Percentiles rank a stretch among this genome's conserved stretches.
phyloP scores from a whole-genome alignment of 2,797 vertebrate genomes.

The Silurus lanzhouensis region DNA sequence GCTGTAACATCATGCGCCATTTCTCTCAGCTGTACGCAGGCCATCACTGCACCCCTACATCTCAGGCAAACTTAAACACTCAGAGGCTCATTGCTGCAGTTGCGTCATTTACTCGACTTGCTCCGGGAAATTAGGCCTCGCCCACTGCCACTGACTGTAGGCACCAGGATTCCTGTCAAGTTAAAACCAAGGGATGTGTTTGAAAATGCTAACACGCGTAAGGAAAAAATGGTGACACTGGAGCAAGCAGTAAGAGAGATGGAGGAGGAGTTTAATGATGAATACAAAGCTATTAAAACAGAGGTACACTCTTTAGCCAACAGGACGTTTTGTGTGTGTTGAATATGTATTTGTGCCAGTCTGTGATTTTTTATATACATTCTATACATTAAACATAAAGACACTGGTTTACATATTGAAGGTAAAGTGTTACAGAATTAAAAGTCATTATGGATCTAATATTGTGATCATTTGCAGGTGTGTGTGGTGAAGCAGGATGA shows the following conservation, averaged over 20 bases:
- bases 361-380: too few species aligned
- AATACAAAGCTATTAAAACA: slow-evolving; percentile 68
- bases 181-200: slow-evolving; percentile 41
- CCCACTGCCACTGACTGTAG: slow-evolving; percentile 57
- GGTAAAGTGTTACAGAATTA: background rate
- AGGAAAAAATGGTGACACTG: slow-evolving; percentile 50
- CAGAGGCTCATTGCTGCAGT: slow-evolving; percentile 52
- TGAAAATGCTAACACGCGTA: background rate
- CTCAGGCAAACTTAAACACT: slow-evolving; percentile 44
- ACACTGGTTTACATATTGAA: background rate
- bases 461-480: slow-evolving; percentile 45
- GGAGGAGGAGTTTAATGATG: slow-evolving; percentile 75
- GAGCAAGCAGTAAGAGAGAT: slow-evolving; percentile 70
- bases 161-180: slow-evolving; percentile 74
- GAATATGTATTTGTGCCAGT: background rate
- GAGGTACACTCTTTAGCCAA: slow-evolving; percentile 65
- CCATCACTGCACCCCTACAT: slow-evolving; percentile 29
- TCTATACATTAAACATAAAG: background rate
- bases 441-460: background rate
- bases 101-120: slow-evolving; percentile 71
- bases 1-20: slow-evolving; percentile 56
- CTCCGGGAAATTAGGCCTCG: slow-evolving; percentile 66
- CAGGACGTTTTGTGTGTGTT: background rate
- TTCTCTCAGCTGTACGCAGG: slow-evolving; percentile 67
- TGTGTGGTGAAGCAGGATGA: slow-evolving; percentile 64